phyloP scores from a whole-genome alignment of 2,888 invertebrate species.

The Megaustenia siamemsis region DNA sequence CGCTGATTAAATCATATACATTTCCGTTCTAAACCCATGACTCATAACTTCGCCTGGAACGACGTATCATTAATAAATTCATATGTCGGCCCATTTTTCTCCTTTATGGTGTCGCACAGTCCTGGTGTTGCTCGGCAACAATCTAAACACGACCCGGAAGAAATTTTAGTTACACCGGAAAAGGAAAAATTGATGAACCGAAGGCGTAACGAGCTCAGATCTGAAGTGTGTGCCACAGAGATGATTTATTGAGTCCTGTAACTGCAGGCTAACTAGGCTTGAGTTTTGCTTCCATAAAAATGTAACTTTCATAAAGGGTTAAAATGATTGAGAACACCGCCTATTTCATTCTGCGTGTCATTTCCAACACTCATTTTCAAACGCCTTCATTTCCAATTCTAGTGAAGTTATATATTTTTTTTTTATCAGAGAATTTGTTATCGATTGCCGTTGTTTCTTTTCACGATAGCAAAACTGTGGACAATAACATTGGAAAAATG shows the following conservation, averaged over 20 bases:
- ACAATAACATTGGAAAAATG: no score
- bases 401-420: no score
- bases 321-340: not conserved
- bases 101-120: not conserved
- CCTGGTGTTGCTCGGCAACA: not conserved
- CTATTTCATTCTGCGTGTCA: not conserved
- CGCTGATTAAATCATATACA: no score
- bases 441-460: no score
- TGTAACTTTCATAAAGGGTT: not conserved
- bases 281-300: not conserved
- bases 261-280: not conserved
- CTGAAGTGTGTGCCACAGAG: not conserved
- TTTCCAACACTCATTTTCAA: no score
- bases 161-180: not conserved
- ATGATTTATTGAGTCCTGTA: not conserved
- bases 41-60: no score
- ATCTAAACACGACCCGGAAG: not conserved
- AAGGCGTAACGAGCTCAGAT: not conserved
- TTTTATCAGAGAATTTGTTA: no score
- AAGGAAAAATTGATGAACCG: not conserved
- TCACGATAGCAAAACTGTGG: no score
- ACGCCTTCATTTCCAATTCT: no score
- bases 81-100: not conserved
- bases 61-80: not conserved
- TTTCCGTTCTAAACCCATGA: no score